Evolutionary conservation across 2,888 invertebrate genomes (phyloP).

Genomic region (Brenthis ino): DNA sequence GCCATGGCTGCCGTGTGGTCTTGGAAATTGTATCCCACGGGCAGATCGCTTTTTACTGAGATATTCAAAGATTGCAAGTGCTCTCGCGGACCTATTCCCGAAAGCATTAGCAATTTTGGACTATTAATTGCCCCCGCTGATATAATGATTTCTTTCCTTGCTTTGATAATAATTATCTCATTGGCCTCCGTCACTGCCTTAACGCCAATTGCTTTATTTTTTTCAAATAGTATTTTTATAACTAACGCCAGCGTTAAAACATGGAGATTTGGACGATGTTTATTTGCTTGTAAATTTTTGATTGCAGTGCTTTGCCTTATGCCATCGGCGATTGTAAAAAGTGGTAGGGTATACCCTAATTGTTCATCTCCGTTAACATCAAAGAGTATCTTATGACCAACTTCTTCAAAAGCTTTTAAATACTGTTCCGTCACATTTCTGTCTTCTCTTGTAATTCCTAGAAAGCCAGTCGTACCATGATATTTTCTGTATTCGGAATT

Average conservation of each 20-base stretch:
- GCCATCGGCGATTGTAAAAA: slow-evolving; percentile 47
- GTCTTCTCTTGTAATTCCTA: slow-evolving; percentile 42
- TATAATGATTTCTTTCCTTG: slow-evolving; percentile 52
- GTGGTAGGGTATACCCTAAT: slow-evolving; percentile 49
- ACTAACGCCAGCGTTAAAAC: slow-evolving; percentile 50
- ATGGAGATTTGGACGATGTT: slow-evolving; percentile 46
- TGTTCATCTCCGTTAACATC: slow-evolving; percentile 52
- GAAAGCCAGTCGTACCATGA: slow-evolving; percentile 46
- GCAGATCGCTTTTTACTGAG: slow-evolving; percentile 47
- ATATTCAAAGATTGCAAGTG: slow-evolving; percentile 49
- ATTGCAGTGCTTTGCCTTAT: slow-evolving; percentile 51
- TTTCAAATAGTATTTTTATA: slow-evolving; percentile 48
- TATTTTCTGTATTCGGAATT: slow-evolving; percentile 35
- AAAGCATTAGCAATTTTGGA: slow-evolving; percentile 54
- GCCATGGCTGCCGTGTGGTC: slow-evolving; percentile 46
- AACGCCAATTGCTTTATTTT: slow-evolving; percentile 51
- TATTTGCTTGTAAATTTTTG: slow-evolving; percentile 45
- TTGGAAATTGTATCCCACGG: slow-evolving; percentile 53
- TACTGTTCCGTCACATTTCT: slow-evolving; percentile 36
- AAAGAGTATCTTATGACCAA: slow-evolving; percentile 47
- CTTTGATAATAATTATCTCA: slow-evolving; percentile 42
- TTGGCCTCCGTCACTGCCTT: slow-evolving; percentile 38
- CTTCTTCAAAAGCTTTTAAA: slow-evolving; percentile 52
- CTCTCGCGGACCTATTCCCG: slow-evolving; percentile 54
- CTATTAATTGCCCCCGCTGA: slow-evolving; percentile 53